A percentile compares a stretch with the other conserved stretches of the same genome.
Evolutionary conservation across 2,113 vertebrate species (phyloP).

Genomic region (Turdus rufiventris): DNA sequence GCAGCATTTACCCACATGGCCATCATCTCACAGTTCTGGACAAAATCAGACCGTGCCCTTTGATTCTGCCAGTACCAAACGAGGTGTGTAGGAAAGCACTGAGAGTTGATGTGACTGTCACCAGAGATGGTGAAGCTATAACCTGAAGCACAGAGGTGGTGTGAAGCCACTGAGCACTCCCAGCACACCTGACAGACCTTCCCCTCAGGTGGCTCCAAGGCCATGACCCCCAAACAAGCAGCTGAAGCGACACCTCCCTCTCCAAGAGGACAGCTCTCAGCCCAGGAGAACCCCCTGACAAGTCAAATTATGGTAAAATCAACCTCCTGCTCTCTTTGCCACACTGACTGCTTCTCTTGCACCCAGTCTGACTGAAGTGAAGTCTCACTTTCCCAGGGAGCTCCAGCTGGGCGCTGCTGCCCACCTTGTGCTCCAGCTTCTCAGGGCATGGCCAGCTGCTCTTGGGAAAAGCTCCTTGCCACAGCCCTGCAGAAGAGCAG

Average conservation of each 20-base stretch:
- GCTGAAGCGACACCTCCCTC: not conserved
- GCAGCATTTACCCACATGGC: not conserved
- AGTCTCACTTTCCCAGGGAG: not conserved
- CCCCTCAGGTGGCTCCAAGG: rapidly evolving
- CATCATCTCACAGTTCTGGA: not conserved
- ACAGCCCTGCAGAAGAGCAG: not conserved
- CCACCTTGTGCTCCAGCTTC: not conserved
- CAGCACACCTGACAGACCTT: not conserved
- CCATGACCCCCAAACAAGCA: rapidly evolving
- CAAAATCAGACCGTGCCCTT: not conserved
- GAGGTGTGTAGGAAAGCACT: not conserved
- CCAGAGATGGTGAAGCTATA: not conserved
- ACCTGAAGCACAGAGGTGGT: not conserved
- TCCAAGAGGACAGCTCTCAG: not conserved
- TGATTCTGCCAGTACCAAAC: not conserved
- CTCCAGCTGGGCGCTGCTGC: rapidly evolving
- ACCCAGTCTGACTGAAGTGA: not conserved
- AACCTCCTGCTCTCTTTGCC: not conserved
- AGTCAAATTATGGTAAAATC: not conserved
- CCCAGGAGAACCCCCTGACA: not conserved
- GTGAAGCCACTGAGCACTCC: rapidly evolving
- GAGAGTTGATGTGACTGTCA: not conserved
- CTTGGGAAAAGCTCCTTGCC: not conserved
- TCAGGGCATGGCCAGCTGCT: not conserved
- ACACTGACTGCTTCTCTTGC: not conserved